Evolutionary conservation across 2,797 vertebrate genomes (phyloP).

Genomic region (Amphiprion clarkii): DNA sequence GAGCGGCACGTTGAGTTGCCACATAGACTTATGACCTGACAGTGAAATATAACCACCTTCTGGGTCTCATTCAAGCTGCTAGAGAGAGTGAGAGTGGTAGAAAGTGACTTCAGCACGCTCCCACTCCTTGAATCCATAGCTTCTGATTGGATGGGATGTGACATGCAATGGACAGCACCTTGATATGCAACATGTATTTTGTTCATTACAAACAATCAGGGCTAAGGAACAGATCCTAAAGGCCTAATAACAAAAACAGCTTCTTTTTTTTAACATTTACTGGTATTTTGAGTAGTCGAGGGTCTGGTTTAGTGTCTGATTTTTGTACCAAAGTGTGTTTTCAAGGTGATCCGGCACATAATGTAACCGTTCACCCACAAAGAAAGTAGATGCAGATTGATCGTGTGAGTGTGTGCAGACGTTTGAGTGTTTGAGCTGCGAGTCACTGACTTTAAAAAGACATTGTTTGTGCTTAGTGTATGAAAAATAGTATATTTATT

Average conservation of each 20-base stretch:
- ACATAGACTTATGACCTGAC: conserved; percentile 6
- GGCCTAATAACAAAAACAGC: conserved; percentile 65
- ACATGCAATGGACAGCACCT: conserved; percentile 17
- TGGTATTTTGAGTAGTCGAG: conserved; percentile 45
- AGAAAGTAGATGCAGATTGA: conserved; percentile 1
- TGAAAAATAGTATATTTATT: conserved; percentile 51
- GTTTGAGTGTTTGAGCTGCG: neutral
- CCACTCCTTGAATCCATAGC: conserved; percentile 39
- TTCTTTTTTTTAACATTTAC: conserved; percentile 27
- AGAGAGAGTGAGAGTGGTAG: conserved; percentile 3
- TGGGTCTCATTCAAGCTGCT: conserved; percentile 49
- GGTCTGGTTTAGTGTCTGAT: conserved; percentile 37
- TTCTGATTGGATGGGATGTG: conserved; percentile 54
- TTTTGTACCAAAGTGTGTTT: conserved; percentile 71
- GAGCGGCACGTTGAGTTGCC: neutral
- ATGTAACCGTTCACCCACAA: conserved; percentile 16
- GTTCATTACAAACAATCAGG: conserved; percentile 31
- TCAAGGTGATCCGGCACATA: conserved; percentile 57
- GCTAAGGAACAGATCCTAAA: conserved; percentile 59
- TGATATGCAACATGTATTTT: conserved; percentile 22
- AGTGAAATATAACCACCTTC: conserved; percentile 14
- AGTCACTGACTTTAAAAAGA: conserved; percentile 31
- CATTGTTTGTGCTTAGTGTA: conserved; percentile 29
- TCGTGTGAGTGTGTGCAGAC: conserved; percentile 16
- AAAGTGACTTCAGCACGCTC: conserved; percentile 1